A percentile compares a stretch with the other conserved stretches of the same genome.
Conservation (phyloP, 2,888 invertebrate species). For the Argyra leucocephala region DNA sequence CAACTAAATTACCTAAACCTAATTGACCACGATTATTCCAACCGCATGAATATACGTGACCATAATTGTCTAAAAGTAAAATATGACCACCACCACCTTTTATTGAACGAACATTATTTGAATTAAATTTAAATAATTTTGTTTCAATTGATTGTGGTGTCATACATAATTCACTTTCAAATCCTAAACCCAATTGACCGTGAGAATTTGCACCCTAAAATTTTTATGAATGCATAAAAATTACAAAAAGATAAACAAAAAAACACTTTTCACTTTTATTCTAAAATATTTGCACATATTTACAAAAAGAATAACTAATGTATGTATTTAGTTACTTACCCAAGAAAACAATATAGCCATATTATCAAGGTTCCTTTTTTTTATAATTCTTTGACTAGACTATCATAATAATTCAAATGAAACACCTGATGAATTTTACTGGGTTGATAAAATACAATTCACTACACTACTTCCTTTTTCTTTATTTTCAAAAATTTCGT, state of each 20-base stretch:
- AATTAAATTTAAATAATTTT: constrained; percentile 32
- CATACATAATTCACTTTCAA: constrained; percentile 56
- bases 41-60: constrained; percentile 66
- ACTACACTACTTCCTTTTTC: too few species aligned
- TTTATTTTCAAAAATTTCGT: background rate
- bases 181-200: constrained; percentile 65
- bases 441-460: too few species aligned
- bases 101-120: constrained; percentile 51
- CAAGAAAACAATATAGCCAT: background rate
- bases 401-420: background rate
- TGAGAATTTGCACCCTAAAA: constrained; percentile 74
- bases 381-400: background rate
- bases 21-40: constrained; percentile 69
- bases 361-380: background rate
- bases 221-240: background rate
- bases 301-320: too few species aligned
- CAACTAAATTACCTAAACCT: constrained; percentile 43
- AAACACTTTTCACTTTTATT: background rate
- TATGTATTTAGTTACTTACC: background rate
- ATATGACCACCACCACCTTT: constrained; percentile 72
- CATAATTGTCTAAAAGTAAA: constrained; percentile 55
- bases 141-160: constrained; percentile 45
- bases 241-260: background rate
- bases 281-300: background rate
- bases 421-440: constrained; percentile 10